Evolutionary conservation across 1,140 invertebrate genomes (phyloP), one percentile per base, ranked within the genome.

Genomic region (Cotesia typhae): DNA sequence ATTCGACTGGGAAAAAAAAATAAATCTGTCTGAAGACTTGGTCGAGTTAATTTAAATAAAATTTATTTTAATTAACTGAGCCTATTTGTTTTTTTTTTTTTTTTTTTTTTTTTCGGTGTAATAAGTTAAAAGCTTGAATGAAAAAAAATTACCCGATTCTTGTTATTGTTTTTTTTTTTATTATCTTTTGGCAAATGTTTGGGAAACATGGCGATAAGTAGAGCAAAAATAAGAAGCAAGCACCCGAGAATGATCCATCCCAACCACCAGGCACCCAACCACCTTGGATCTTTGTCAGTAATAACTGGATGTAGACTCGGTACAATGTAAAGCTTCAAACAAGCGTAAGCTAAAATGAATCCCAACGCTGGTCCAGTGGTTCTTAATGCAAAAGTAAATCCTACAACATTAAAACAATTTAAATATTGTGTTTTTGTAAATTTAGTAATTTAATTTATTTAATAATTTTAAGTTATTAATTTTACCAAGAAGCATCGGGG

Each of bases 221-320:
- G 72, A 2, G 90, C 83, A 74, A 91, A 89, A 20, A 90, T 77
- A n/a, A 87, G 82, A 88, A 91, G 89, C 1, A 88, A 78, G 0
- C 83, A 83, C 4, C 90, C 90, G 12, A 91, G 77, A 57, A 91
- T 87, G 6, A 91, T 84, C 90, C 90, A 91, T 20, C 90, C 90
- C 12, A 93, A 79, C 92, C 92, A 93, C 91, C 92, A 93, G 9
- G 92, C 92, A 14, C 92, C 92, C 57, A 92, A 76, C 92, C 92
- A 93, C 74, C 91, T 82, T 67, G 89, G 88, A 83, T 92, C 91
- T 61, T 89, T 87, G 28, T 88, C 86, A n/a, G 84, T 86, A 35
- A 92, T 92, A 6, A 90, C 77, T 3, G 92, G 91, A 55, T 90
- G 91, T 38, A 92, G 82, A 5, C 80, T 82, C 0, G 91, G 91